Percentiles rank a stretch among this genome's conserved stretches.
Conservation (phyloP, 2,113 vertebrate species). For the Sinocyclocheilus anshuiensis region DNA sequence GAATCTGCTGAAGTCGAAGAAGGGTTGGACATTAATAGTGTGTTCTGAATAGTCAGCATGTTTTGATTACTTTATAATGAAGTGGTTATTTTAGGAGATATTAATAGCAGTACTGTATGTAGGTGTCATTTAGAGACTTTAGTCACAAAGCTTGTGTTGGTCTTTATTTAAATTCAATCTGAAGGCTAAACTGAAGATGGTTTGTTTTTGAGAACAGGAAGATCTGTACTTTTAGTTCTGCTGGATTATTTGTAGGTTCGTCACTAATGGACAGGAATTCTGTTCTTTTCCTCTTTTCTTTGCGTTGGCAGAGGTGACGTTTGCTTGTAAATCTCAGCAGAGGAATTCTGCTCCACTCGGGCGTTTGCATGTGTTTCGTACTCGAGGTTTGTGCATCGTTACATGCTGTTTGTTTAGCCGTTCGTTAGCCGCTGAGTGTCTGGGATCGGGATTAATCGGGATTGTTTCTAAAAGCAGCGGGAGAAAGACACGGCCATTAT, state of each 20-base stretch:
- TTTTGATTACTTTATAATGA: background rate
- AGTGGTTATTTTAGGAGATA: background rate
- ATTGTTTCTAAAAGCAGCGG: conserved; percentile 66
- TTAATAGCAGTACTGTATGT: background rate
- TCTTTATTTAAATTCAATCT: background rate
- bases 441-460: conserved; percentile 68
- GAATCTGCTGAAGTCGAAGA: background rate
- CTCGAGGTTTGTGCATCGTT: conserved; percentile 61
- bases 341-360: background rate
- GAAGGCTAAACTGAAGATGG: background rate
- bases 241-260: background rate
- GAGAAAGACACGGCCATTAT: conserved; percentile 24
- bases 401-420: conserved; percentile 60
- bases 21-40: background rate
- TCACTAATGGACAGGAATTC: background rate
- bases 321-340: background rate
- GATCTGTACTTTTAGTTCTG: background rate
- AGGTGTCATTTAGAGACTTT: background rate
- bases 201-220: background rate
- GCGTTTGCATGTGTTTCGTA: background rate
- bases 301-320: background rate
- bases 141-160: background rate
- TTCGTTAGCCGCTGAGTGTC: conserved; percentile 59
- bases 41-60: background rate
- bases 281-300: background rate